phyloP scores from a whole-genome alignment of 2,113 vertebrate species.

The Emydura subglobosa region DNA sequence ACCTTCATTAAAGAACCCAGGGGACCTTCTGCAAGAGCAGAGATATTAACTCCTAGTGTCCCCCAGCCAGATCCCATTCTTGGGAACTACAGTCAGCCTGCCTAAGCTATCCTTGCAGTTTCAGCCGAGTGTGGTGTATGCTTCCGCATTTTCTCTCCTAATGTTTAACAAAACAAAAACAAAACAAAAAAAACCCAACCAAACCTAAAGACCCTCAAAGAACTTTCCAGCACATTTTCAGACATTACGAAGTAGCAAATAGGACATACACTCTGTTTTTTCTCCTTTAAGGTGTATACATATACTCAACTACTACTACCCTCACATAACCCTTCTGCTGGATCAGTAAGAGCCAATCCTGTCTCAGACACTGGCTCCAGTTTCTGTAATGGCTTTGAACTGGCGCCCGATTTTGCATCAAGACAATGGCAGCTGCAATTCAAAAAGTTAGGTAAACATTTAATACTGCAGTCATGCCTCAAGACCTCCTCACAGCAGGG shows the following conservation, averaged over 20 bases:
- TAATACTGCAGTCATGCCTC: not conserved
- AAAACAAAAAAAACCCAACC: not conserved
- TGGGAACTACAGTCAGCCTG: not conserved
- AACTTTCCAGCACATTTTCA: not conserved
- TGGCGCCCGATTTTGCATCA: not conserved
- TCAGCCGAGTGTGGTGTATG: not conserved
- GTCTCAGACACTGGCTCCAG: not conserved
- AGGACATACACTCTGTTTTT: not conserved
- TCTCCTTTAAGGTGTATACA: not conserved
- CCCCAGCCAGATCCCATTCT: not conserved
- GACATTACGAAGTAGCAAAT: not conserved
- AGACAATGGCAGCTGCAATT: not conserved
- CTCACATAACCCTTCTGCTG: not conserved
- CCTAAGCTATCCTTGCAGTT: not conserved
- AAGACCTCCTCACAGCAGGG: fast-evolving
- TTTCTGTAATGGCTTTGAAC: not conserved
- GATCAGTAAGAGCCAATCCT: not conserved
- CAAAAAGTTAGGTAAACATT: not conserved
- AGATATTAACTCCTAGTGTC: not conserved
- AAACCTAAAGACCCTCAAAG: not conserved
- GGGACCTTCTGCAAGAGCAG: not conserved
- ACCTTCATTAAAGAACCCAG: not conserved
- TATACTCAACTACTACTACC: not conserved
- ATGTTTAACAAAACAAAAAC: not conserved
- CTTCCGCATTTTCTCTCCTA: not conserved